Base-by-base conservation (phyloP, 2,797 vertebrate genomes). In the Cyclopterus lumpus region DNA sequence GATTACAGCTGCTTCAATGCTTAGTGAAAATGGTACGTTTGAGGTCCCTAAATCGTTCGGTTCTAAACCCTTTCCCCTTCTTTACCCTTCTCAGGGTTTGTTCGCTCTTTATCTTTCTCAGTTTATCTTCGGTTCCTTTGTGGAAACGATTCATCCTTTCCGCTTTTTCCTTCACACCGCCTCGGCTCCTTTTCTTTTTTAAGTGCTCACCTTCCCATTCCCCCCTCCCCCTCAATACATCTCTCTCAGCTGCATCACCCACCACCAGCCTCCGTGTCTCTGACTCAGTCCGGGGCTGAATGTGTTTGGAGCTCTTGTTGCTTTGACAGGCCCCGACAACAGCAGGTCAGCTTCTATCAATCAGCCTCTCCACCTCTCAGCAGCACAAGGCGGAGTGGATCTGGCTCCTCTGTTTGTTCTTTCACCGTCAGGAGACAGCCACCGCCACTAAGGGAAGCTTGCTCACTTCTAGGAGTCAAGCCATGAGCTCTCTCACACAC, bases 281-380 rank as follows among this genome's bases (percentile, higher is more conserved):
- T 83, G 75, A 72, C 85, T 85, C 68, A 62, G 77, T 70, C 72
- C 67, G 67, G 67, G 75, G 71, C 66, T 84, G 68, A 71, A 83
- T 75, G 79, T 88, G 79, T 79, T 54, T 83, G 51, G 8, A 48
- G 83, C 82, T 75, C 68, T 67, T 79, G 80, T 82, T 87, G 71
- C 83, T 88, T 79, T 89, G 88, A 89, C 80, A 83, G 83, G 67
- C 73, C 81, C 78, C 73, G 82, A 86, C 86, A 91, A 84, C 86
- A 85, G 66, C 87, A 75, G 86, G 85, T 90, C 85, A 79, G 68
- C 82, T 71, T 84, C 84, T 85, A 80, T 80, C 82, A 84, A 83
- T 88, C 86, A 85, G 81, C 80, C 67, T 80, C 76, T 88, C 63
- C 77, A 66, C 77, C 72, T 76, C 63, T 63, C 73, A 84, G 85